phyloP scores from a whole-genome alignment of 2,797 vertebrate species.

The Streptopelia turtur region DNA sequence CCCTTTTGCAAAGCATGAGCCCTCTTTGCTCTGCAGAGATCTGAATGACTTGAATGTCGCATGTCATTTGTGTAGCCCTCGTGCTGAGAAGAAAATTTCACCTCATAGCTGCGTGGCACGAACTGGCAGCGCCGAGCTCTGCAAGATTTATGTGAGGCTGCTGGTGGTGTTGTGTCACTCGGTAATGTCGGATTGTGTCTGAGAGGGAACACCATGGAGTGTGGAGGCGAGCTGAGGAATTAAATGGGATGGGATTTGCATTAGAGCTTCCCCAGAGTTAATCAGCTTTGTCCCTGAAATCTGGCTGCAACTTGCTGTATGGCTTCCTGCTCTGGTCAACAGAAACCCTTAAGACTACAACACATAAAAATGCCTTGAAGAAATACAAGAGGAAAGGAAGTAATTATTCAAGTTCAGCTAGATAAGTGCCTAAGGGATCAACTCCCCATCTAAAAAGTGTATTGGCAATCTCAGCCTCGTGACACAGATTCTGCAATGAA shows the following conservation, averaged over 20 bases:
- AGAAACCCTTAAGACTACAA: constrained; percentile 32
- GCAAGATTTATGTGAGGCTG: background rate
- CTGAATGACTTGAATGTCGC: accelerated
- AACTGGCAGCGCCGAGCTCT: background rate
- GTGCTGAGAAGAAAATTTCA: constrained; percentile 10
- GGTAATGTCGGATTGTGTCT: background rate
- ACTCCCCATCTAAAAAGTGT: background rate
- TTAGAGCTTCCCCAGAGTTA: constrained; percentile 47
- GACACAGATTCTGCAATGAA: constrained; percentile 4
- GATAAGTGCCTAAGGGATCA: constrained; percentile 49
- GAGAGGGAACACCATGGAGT: background rate
- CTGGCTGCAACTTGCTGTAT: constrained; percentile 69
- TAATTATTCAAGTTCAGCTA: constrained; percentile 51
- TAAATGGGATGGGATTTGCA: constrained; percentile 36
- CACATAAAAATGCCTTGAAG: constrained; percentile 58
- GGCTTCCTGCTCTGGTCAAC: constrained; percentile 57
- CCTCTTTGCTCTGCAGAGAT: background rate
- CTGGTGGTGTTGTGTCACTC: background rate
- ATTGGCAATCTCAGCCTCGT: constrained; percentile 55
- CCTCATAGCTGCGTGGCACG: background rate
- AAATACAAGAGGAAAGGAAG: constrained; percentile 56
- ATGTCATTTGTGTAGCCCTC: background rate
- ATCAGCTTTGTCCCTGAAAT: constrained; percentile 58
- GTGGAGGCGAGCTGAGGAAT: constrained; percentile 19
- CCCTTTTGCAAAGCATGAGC: background rate